These are phyloP conservation scores for Platycheirus rosarum DNA, from an alignment of 2,888 invertebrate species.

Conservation along the genomic window DNA sequence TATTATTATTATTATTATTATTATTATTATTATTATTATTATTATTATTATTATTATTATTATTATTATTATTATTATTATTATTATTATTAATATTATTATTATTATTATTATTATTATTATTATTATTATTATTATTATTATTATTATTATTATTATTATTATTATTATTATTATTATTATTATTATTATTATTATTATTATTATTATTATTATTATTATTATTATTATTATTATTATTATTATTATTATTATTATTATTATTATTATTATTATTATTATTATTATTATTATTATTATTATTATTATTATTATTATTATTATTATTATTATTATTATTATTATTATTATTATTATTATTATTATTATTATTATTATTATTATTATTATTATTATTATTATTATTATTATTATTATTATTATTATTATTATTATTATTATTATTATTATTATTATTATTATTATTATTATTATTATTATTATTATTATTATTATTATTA, in stretches of 20 bases:
- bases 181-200: conserved; percentile 3
- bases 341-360: conserved; percentile 1
- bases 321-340: conserved; percentile 3
- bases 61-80: conserved; percentile 1
- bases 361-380: conserved; percentile 3
- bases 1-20: conserved; percentile 3
- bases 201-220: conserved; percentile 3
- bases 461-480: neutral
- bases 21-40: conserved; percentile 1
- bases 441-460: conserved; percentile 3
- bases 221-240: conserved; percentile 1
- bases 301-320: conserved; percentile 1
- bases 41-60: neutral
- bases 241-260: neutral
- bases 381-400: conserved; percentile 3
- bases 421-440: neutral
- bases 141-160: conserved; percentile 3
- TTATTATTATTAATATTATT: conserved; percentile 1
- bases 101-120: conserved; percentile 3
- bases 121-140: conserved; percentile 1
- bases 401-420: conserved; percentile 3
- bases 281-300: neutral
- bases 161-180: conserved; percentile 3
- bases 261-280: conserved; percentile 3
- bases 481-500: neutral